Evolutionary conservation across 2,888 invertebrate genomes (phyloP), one percentile per base, ranked within the genome.

Genomic region (Orthosia gracilis): DNA sequence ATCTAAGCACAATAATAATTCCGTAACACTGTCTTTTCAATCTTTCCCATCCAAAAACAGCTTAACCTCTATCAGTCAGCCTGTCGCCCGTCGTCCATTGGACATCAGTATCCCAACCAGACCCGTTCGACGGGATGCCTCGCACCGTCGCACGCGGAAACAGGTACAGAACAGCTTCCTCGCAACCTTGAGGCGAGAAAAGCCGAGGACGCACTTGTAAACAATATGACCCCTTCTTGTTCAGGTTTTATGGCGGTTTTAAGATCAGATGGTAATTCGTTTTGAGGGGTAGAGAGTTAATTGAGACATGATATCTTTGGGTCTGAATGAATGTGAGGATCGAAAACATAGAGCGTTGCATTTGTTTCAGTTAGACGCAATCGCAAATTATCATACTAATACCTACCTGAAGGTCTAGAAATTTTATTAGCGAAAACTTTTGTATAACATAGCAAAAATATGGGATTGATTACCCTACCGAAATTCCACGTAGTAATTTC

Each of bases 121-220:
- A 81, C 86, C 72, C 64, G 86, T 88, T 66, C 13, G 76, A 85
- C 88, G 72, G 70, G 81, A 88, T 88, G 83, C 86, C 84, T 67
- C 62, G 54, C 73, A 69, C 69, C 86, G 81, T 67, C 66, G 57
- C 73, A 69, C 69, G 67, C 82, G 87, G 87, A 86, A 87, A 87
- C 86, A 78, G 88, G 88, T 87, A 81, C 79, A 54, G 69, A 73
- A 74, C 82, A 79, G 79, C 86, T 82, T 84, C 80, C 71, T 73
- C 73, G 74, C 73, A 76, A 76, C 75, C 75, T 76, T 73, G 75
- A 47, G 40, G 18, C 9, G 52, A 26, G 65, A 63, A 54, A 62
- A 63, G 57, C 70, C 63, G 75, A 83, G 85, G 87, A 84, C 87
- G 74, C 31, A 18, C 81, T 31, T 55, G 69, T 65, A 49, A 65